Evolutionary conservation across 2,113 vertebrate genomes (phyloP).

Genomic region (Nesoenas mayeri): DNA sequence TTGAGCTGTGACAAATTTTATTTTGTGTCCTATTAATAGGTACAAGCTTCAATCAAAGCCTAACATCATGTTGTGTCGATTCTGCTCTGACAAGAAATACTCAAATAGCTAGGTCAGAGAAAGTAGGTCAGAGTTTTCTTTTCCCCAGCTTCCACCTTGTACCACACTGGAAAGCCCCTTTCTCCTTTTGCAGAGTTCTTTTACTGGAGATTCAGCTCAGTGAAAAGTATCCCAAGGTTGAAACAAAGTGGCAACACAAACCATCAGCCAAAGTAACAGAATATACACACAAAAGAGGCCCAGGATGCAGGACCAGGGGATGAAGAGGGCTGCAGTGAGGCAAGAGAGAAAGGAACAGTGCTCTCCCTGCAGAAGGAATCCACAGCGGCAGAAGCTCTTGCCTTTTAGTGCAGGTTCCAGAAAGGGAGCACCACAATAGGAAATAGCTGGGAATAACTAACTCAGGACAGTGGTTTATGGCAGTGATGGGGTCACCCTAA

Average conservation of each 20-base stretch:
- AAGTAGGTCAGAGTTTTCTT: slow-evolving; percentile 24
- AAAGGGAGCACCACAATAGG: background rate
- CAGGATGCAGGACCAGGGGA: background rate
- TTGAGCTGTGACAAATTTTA: background rate
- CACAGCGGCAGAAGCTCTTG: rapidly evolving
- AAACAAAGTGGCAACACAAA: background rate
- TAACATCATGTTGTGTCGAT: background rate
- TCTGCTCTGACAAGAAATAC: background rate
- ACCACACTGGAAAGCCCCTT: background rate
- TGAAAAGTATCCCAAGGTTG: background rate
- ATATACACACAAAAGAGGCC: rapidly evolving
- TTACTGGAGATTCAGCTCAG: background rate
- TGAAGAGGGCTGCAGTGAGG: background rate
- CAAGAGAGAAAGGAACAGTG: background rate
- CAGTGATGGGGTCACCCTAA: background rate
- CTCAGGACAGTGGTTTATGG: background rate
- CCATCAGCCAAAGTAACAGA: background rate
- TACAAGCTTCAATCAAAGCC: background rate
- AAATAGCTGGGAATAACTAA: background rate
- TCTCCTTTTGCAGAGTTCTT: background rate
- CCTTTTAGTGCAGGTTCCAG: background rate
- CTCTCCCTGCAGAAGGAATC: background rate
- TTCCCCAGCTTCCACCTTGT: background rate
- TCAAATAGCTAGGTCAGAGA: slow-evolving; percentile 2
- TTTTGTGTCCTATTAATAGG: background rate